Percentiles rank a stretch among this genome's conserved stretches.
Conservation (phyloP, 2,797 vertebrate species). For the Sebastes kiyomatsui region DNA sequence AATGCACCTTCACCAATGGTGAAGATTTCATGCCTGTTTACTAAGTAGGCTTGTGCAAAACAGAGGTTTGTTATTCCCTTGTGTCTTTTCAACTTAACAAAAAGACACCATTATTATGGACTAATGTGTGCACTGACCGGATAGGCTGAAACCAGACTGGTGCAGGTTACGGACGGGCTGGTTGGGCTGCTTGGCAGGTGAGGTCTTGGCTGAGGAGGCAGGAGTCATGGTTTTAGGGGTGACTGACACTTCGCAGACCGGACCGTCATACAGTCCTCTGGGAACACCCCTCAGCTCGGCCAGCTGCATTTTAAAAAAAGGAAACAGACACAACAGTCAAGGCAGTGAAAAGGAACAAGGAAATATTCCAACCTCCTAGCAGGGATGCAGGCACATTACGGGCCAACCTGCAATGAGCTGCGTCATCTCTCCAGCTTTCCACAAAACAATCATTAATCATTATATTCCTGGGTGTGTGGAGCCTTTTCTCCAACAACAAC, state of each 20-base stretch:
- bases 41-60: not conserved
- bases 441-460: not conserved
- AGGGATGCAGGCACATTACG: not conserved
- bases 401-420: not conserved
- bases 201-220: constrained; percentile 94
- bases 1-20: too few species aligned
- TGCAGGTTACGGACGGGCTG: constrained; percentile 96
- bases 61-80: not conserved
- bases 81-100: too few species aligned
- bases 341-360: not conserved
- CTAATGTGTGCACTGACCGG: constrained; percentile 79
- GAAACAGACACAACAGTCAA: not conserved
- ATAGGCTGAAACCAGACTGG: constrained; percentile 98
- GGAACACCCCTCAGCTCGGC: constrained; percentile 96
- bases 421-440: not conserved
- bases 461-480: not conserved
- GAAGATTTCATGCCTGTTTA: too few species aligned
- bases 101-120: not conserved
- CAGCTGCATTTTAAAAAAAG: constrained; percentile 79
- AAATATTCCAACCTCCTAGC: not conserved
- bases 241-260: constrained; percentile 94
- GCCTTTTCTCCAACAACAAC: not conserved
- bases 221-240: constrained; percentile 95
- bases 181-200: constrained; percentile 93
- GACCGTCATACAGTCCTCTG: constrained; percentile 94